These are phyloP conservation scores for Abscondita cerata DNA, from an alignment of 2,888 invertebrate species.

Conservation along the genomic window DNA sequence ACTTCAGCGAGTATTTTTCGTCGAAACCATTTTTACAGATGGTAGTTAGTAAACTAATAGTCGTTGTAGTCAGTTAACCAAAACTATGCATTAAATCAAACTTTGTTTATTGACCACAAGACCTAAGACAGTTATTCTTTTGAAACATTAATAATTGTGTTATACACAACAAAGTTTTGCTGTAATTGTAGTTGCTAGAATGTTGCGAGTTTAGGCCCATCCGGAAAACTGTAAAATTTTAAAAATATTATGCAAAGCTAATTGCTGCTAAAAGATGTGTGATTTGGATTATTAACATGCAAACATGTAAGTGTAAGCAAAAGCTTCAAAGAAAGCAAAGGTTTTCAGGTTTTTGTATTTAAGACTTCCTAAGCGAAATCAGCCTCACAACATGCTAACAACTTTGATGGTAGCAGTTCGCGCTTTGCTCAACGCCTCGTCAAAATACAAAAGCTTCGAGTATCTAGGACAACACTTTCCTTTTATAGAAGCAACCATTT, in stretches of 20 bases:
- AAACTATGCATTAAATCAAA: slow-evolving; percentile 4
- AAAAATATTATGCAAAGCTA: slow-evolving; percentile 35
- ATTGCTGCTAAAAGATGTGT: slow-evolving; percentile 37
- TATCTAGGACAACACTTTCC: slow-evolving; percentile 24
- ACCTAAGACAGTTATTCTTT: slow-evolving; percentile 32
- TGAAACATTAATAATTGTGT: slow-evolving; percentile 40
- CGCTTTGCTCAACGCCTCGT: slow-evolving; percentile 46
- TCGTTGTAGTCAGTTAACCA: slow-evolving; percentile 22
- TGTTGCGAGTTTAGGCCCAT: slow-evolving; percentile 58
- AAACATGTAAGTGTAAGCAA: slow-evolving; percentile 40
- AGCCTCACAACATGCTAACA: slow-evolving; percentile 63
- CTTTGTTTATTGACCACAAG: slow-evolving; percentile 28
- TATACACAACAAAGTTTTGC: slow-evolving; percentile 45
- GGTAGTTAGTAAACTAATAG: slow-evolving; percentile 17
- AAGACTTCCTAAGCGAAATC: slow-evolving; percentile 40
- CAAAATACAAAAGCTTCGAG: slow-evolving; percentile 39
- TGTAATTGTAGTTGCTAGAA: slow-evolving; percentile 61
- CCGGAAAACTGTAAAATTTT: slow-evolving; percentile 45
- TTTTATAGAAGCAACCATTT: slow-evolving; percentile 10
- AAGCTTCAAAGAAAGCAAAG: slow-evolving; percentile 41
- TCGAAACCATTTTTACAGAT: slow-evolving; percentile 26
- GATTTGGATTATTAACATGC: slow-evolving; percentile 37
- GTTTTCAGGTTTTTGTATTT: slow-evolving; percentile 35
- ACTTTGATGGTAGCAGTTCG: slow-evolving; percentile 58
- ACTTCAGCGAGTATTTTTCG: slow-evolving; percentile 32